Percentiles rank a stretch among this genome's conserved stretches.
These are phyloP conservation scores for Porites lutea DNA, from an alignment of 64 coral and sea anemone genomes.

Conservation along the genomic window DNA sequence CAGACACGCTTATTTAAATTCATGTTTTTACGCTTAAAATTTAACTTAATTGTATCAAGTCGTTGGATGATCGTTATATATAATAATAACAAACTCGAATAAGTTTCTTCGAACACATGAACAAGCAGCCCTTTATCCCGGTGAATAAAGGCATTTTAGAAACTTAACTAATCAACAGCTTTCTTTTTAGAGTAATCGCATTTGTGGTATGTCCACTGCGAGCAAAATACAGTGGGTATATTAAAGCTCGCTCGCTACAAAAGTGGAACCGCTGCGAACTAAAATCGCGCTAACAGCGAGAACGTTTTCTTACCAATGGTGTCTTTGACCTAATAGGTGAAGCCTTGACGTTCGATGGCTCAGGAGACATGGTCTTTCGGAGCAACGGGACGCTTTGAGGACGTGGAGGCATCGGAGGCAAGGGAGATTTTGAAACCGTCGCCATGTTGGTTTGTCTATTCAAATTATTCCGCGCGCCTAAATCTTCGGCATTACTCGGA, in stretches of 20 bases:
- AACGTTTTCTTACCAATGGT: constrained; percentile 74
- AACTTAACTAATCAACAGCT: not conserved
- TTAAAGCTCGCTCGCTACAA: not conserved
- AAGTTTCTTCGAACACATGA: not conserved
- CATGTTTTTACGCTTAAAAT: not conserved
- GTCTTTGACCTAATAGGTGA: constrained; percentile 63
- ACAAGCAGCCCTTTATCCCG: not conserved
- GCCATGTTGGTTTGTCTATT: constrained; percentile 91
- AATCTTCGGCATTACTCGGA: constrained; percentile 76
- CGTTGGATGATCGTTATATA: too few relatives aligned
- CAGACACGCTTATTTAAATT: not conserved
- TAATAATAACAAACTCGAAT: too few relatives aligned
- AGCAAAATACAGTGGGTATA: too few relatives aligned
- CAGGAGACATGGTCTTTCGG: constrained; percentile 76
- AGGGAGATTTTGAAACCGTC: constrained; percentile 77
- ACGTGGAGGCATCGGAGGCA: constrained; percentile 82
- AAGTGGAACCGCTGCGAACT: not conserved
- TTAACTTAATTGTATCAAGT: not conserved
- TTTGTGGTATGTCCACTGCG: not conserved
- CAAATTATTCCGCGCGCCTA: constrained; percentile 86
- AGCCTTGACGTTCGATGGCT: constrained; percentile 53
- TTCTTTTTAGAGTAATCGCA: not conserved
- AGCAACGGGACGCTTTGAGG: constrained; percentile 87
- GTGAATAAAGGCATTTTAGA: not conserved
- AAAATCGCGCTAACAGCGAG: not conserved